Evolutionary conservation across 1,140 invertebrate species (phyloP), one percentile per base, ranked within the genome.

Genomic region (Brachionus plicatilis): DNA sequence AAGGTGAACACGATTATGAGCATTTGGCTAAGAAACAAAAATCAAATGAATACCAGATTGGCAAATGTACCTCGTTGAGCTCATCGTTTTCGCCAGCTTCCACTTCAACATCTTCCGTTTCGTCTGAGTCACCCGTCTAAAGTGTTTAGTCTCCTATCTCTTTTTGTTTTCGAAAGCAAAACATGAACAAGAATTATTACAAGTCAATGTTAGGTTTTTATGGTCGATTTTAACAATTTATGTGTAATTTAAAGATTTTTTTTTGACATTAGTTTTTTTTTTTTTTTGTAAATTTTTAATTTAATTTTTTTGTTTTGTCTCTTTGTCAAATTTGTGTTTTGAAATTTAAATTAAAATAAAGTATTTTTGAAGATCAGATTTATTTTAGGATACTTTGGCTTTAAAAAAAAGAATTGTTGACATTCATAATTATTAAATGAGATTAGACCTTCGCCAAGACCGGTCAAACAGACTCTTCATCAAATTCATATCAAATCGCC

Each of bases 21-120:
- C n/a, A 24, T 14, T 24, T 45, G 11, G 43, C 43, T 3, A 76
- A 76, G 14, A 76, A 76, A 50, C 12, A 50, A 27, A 76, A 53
- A n/a, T 29, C 72, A 27, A 76, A 76, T 76, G 47, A 76, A 27
- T 76, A 27, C 43, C 72, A 50, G 2, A 47, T 27, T 12, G 66
- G 27, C 66, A 72, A 72, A 9, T 76, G 43, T 12, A 76, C 72
- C 12, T 76, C 72, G 8, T 76, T 76, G 27, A 76, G 72, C 43
- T 76, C 72, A 47, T 50, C 72, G 11, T 76, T 76, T 50, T 76
- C 72, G 8, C 72, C 72, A 29, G 47, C 72, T 29, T 50, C 45
- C 9, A 50, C 72, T 20, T 50, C 72, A 9, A 14, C 47, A 53
- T 76, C 72, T 53, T 50, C 72, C 72, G 72, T 50, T 0, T 76